A percentile compares a stretch with the other conserved stretches of the same genome.
Conservation (phyloP, 2,797 vertebrate genomes). For the Gorsachius magnificus region DNA sequence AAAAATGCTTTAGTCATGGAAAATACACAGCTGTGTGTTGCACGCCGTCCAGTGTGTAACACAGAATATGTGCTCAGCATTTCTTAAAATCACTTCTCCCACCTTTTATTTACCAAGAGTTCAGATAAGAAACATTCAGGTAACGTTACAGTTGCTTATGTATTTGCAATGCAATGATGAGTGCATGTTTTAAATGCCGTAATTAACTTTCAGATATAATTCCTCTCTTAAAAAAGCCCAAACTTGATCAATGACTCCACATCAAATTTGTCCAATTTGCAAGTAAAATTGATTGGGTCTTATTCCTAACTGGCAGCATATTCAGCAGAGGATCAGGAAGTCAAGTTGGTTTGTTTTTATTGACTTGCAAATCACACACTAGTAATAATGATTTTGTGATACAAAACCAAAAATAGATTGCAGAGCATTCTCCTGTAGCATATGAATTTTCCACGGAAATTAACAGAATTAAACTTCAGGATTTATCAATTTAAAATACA, state of each 20-base stretch:
- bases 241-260: neutral
- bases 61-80: neutral
- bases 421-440: neutral
- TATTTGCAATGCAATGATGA: neutral
- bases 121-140: neutral
- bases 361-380: constrained; percentile 14
- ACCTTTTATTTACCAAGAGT: neutral
- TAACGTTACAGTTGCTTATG: neutral
- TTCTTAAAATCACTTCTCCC: neutral
- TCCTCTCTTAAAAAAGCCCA: neutral
- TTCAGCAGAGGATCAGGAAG: neutral
- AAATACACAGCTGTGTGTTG: neutral
- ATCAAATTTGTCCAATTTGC: neutral
- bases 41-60: neutral
- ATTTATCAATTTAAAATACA: neutral
- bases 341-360: neutral
- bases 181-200: neutral
- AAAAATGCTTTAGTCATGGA: neutral
- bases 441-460: neutral
- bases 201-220: neutral
- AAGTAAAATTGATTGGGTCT: neutral
- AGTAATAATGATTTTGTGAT: neutral
- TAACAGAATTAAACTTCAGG: neutral
- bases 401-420: neutral
- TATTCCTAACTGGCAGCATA: neutral